Base-by-base conservation (phyloP, 1,140 invertebrate species). In the Phortica variegata region DNA sequence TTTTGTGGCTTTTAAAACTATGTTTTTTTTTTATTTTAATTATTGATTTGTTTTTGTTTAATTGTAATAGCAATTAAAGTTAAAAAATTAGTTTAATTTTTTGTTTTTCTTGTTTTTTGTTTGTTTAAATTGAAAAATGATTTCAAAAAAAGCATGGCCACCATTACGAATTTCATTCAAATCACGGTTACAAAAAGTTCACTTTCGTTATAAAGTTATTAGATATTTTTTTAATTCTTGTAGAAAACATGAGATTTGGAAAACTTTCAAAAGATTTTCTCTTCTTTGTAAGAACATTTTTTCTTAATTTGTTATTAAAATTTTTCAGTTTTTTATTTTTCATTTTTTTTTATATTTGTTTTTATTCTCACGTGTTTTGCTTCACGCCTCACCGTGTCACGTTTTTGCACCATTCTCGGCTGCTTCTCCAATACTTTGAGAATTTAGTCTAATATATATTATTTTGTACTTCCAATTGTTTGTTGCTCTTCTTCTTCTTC, bases 91-190 rank as follows among this genome's bases (percentile, higher is more conserved):
- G 6, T 29, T 29, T 29, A 7, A 6, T 29, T 29, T 58, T 42
- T 43, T 55, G 43, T 50, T 52, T 15, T 44, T 12, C 29, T 52
- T 31, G 26, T 23, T 51, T 17, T 49, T 58, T 52, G 50, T 19
- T 38, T 53, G 50, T 45, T 52, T 53, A 52, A 52, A 52, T 49
- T 61, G 41, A 61, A 56, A 54, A 66, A 61, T 55, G 56, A 54
- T 62, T 61, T 66, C 53, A 56, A 60, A 36, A 54, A 47, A 50
- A 60, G 53, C 65, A 73, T 73, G 70, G 70, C 70, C 70, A 73
- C 65, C 60, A 73, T 70, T 66, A 73, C 61, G 70, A 73, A 73
- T 73, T 73, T 70, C 65, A 73, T 73, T 73, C 62, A 69, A 70
- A 73, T 73, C 69, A 73, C 69, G 61, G 66, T 15, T 41, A 13